Evolutionary conservation across 2,888 invertebrate genomes (phyloP), one percentile per base, ranked within the genome.

Genomic region (Apeira syringaria): DNA sequence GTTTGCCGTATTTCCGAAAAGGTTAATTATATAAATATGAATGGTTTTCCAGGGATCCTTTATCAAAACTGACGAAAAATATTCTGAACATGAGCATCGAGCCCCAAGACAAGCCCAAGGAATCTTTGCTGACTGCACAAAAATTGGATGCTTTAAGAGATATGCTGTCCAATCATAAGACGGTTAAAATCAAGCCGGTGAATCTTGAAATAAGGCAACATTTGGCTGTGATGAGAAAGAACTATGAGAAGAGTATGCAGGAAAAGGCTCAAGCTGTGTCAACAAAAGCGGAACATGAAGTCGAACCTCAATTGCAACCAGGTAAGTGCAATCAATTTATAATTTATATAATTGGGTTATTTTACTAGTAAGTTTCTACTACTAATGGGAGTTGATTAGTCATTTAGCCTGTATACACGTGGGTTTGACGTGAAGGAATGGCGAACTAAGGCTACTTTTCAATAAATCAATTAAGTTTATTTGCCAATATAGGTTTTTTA

Each of bases 81-180:
- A 89, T 81, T 6, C 72, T 92, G 1, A 90, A 91, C 53, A 79
- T 92, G 77, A 88, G 82, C 53, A 74, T 90, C 10, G 88, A 91
- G 41, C 76, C 89, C 80, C 8, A 76, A 42, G 65, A 76, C 1
- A 80, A 81, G 33, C 53, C 78, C 6, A 77, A 82, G 36, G 81
- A 87, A 30, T 76, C 80, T 11, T 57, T 81, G n/a, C 68, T 92
- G 1, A 82, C 89, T 0, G 61, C 74, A 1, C 80, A 80, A n/a
- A 92, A 92, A 68, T 64, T 88, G 0, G 85, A 90, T 24, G 89
- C 90, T 1, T 72, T 92, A 1, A 73, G 89, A 44, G 85, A 90
- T 20, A 73, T 90, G 56, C 68, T 92, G 0, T 81, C 87, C 0
- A 89, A 91, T 40, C 87, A 90, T 48, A 90, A 91, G 47, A 86